These are phyloP conservation scores for Calycopis cecrops DNA, from an alignment of 1,140 invertebrate species.

Conservation along the genomic window DNA sequence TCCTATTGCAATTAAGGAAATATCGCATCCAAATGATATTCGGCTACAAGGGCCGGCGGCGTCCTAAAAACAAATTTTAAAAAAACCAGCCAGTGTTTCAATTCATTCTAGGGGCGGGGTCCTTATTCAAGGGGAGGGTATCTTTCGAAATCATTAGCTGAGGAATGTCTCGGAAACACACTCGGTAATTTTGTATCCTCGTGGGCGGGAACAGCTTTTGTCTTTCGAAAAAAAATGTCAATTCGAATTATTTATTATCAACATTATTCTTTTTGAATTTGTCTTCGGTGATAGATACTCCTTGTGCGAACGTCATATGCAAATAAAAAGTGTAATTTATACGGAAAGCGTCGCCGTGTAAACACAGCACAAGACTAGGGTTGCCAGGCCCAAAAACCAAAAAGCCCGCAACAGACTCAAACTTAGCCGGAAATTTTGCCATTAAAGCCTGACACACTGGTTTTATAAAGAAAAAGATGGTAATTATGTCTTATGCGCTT, in stretches of 20 bases:
- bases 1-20: conserved; percentile 16
- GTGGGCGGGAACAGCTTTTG: conserved; percentile 65
- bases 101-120: conserved; percentile 66
- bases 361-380: no score
- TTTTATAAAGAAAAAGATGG: no score
- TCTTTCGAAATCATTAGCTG: conserved; percentile 67
- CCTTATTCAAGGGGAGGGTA: conserved; percentile 71
- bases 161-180: conserved; percentile 57
- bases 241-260: conserved; percentile 58
- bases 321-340: no score
- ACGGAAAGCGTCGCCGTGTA: no score
- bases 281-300: background rate
- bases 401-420: no score
- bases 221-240: conserved; percentile 62
- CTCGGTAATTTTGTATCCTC: conserved; percentile 58
- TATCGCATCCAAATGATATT: conserved; percentile 17
- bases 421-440: no score
- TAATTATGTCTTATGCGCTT: no score
- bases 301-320: background rate
- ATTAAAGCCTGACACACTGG: no score
- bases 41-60: conserved; percentile 38
- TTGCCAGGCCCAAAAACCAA: no score
- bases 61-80: conserved; percentile 64
- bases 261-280: conserved; percentile 47
- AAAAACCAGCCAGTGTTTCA: conserved; percentile 66